Percentiles rank a stretch among this genome's conserved stretches.
phyloP scores from a whole-genome alignment of 2,888 invertebrate genomes.

The Allacma fusca region DNA sequence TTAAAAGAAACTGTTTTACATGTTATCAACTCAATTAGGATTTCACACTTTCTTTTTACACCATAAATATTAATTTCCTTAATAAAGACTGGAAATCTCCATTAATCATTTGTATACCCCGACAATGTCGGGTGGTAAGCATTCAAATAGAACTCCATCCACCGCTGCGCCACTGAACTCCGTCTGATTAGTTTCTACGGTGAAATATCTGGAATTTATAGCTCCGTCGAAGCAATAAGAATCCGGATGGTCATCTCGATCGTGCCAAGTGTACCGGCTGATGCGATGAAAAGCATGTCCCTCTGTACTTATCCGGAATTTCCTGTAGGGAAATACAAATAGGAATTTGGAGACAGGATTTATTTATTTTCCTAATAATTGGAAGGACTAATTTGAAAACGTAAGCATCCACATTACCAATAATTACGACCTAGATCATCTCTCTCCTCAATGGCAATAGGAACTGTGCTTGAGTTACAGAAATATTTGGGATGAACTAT shows the following conservation, averaged over 20 bases:
- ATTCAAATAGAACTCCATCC: slow-evolving; percentile 31
- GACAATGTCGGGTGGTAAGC: background rate
- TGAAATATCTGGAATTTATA: background rate
- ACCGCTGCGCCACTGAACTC: slow-evolving; percentile 18
- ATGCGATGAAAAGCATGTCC: slow-evolving; percentile 16
- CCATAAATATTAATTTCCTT: too few relatives aligned
- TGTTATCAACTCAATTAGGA: too few relatives aligned
- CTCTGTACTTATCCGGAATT: slow-evolving; percentile 15
- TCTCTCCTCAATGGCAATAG: background rate
- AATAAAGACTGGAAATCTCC: too few relatives aligned
- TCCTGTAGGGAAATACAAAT: slow-evolving; percentile 10
- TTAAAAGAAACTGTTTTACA: too few relatives aligned
- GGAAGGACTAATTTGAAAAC: too few relatives aligned
- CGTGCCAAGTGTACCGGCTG: slow-evolving; percentile 29
- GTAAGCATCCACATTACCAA: slow-evolving; percentile 16
- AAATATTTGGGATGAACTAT: slow-evolving; percentile 53
- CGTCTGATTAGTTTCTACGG: background rate
- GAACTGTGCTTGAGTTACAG: slow-evolving; percentile 36
- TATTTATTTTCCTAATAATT: too few relatives aligned
- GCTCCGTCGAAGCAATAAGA: slow-evolving; percentile 32
- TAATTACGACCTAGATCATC: slow-evolving; percentile 11
- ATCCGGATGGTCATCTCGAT: background rate
- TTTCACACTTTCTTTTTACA: too few relatives aligned
- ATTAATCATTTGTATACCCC: too few relatives aligned
- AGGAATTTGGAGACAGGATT: too few relatives aligned